Base-by-base conservation (phyloP, 2,797 vertebrate species). In the Florisuga fusca region DNA sequence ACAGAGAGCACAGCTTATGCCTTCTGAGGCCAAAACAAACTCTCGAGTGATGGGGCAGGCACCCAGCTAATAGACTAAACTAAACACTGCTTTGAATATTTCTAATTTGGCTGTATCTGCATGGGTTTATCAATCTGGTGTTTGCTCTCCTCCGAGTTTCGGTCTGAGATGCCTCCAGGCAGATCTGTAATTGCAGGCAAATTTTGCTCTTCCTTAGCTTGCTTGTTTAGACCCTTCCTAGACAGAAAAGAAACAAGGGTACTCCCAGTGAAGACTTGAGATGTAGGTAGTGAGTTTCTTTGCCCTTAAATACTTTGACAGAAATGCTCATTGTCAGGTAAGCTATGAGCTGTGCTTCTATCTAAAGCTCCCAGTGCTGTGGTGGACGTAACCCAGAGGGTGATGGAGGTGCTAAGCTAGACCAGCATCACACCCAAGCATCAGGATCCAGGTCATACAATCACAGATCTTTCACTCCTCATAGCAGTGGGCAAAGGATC, bases 91-190 rank as follows among this genome's bases (percentile, higher is more conserved):
- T 95, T 86, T 75, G 82, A 83, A 63, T 90, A 50, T 64, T 94
- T 94, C 55, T 84, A 9, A 93, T 90, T 71, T 86, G 76, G 15
- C 69, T 91, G 21, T 48, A 73, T 91, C 87, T 95, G 43, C 80
- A 29, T 78, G 79, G 73, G 29, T 4, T 93, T 90, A 93, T 93
- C 80, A 64, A 50, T 91, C 66, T 2, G 3, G 23, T 57, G 71
- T 87, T 82, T 71, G 33, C 46, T 83, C 76, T 86, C 38, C 58
- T 58, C 34, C 3, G 15, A 48, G 66, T 83, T 93, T 88, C 2
- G 0, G 69, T 55, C 78, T 66, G n/a, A 69, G 69, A 23, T 1
- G 6, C 85, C 87, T 88, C 62, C 51, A 61, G 91, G 90, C 77
- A 43, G 43, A n/a, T 53, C 23, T 50, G 31, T 74, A 75, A 93